Base-by-base conservation (phyloP, 2,888 invertebrate species). In the Boloria selene region DNA sequence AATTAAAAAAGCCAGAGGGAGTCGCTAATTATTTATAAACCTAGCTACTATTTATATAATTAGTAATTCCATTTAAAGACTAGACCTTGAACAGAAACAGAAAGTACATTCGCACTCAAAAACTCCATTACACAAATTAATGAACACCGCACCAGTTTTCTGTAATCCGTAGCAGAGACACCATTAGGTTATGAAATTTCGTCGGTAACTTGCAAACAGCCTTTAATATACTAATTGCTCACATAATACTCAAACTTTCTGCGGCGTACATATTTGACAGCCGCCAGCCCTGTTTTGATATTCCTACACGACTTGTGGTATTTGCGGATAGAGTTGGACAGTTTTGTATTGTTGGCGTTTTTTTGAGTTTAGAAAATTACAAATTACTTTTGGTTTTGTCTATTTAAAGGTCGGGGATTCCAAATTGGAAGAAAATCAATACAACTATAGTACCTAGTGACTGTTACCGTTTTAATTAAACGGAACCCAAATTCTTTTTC, bases 181-280 rank as follows among this genome's bases (percentile, higher is more conserved):
- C 72, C 72, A 72, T 72, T 72, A 72, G 70, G 70, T 74, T 72
- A 72, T 71, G 71, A 73, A 74, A 74, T 74, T 71, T 69, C 64
- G 72, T 72, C 68, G 64, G 69, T 69, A 74, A 73, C 71, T 73
- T 70, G 65, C 73, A 72, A 73, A 74, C 75, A 75, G 70, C 72
- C 74, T 74, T 73, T 75, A 75, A 75, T 75, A 75, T 73, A 74
- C 73, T 75, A 75, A 75, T 75, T 75, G 74, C 75, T 74, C 72
- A 72, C 74, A 75, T 74, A 72, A 72, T 75, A 73, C 70, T 55
- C 60, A 65, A 74, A 75, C 69, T 75, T 74, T 74, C 71, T 66
- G 72, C 68, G 72, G 70, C 53, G 64, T 70, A 64, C 69, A 65
- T 72, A 66, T 71, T 69, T 70, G 73, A 67, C 69, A 64, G 70